Base-by-base conservation (phyloP, 64 coral and sea anemone genomes). In the Exaiptasia diaphana region DNA sequence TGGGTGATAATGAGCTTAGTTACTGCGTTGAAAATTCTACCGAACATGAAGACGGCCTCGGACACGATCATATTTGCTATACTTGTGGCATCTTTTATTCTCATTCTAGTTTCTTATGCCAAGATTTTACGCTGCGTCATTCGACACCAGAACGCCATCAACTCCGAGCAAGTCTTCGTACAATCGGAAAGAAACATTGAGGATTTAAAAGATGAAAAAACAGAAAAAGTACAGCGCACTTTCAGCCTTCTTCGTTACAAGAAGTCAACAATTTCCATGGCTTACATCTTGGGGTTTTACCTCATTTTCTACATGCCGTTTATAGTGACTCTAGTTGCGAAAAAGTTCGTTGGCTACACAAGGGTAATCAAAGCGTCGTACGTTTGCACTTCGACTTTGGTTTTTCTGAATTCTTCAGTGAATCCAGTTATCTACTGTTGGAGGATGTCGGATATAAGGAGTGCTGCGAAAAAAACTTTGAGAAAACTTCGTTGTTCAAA, bases 341-440 rank as follows among this genome's bases (percentile, higher is more conserved):
- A 60, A 13, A 58, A 49, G 23, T 42, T 88, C 3, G 73, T 29
- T 6, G 85, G 85, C 38, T 82, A 77, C 53, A 78, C 85, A 33
- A 15, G 56, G 44, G 56, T 36, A 30, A 76, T 83, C 7, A 75
- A 75, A 18, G 67, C 81, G 5, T 85, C 85, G 1, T 93, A 87
- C 45, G 48, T 82, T 1, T 72, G 60, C 12, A 71, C 81, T 1
- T 42, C 80, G 7, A 79, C 79, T 11, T 25, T 77, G 1, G 11
- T 93, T 13, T 79, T 88, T 18, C 60, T 93, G 3, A 93, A 93
- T 64, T 93, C 91, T 3, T 82, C 73, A 11, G 39, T 88, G 3
- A 93, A 93, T 56, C 91, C 91, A 0, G 7, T 84, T 27, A 18
- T 93, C 12, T 93, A 88, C 39, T 89, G 73, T 22, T 93, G 91